These are phyloP conservation scores for Prietella phreatophila DNA, from an alignment of 2,113 vertebrate genomes.

Conservation along the genomic window DNA sequence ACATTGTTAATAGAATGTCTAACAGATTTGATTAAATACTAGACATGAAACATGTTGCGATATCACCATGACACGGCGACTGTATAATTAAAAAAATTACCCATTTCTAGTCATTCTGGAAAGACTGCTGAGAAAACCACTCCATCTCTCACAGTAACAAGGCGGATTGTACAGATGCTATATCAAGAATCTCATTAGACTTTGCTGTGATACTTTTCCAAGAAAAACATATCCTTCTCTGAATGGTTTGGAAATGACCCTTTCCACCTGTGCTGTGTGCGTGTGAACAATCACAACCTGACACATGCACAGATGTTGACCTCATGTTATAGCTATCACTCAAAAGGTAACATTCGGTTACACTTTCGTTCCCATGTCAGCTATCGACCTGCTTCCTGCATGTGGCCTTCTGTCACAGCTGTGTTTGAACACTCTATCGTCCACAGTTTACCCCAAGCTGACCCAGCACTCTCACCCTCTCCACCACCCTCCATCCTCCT, in stretches of 20 bases:
- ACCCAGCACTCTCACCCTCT: slow-evolving; percentile 13
- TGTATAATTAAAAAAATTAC: background rate
- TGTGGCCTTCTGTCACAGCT: slow-evolving; percentile 49
- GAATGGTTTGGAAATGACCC: background rate
- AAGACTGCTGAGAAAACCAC: background rate
- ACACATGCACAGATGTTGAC: slow-evolving; percentile 20
- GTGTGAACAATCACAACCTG: slow-evolving; percentile 4
- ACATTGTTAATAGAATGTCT: background rate
- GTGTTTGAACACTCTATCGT: slow-evolving; percentile 48
- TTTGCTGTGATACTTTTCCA: background rate
- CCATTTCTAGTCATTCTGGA: background rate
- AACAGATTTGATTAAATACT: background rate
- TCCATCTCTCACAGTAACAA: background rate
- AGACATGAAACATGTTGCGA: background rate
- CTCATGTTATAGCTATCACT: background rate
- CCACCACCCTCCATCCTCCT: slow-evolving; percentile 31
- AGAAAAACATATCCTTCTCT: background rate
- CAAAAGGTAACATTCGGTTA: slow-evolving; percentile 27
- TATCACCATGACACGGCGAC: background rate
- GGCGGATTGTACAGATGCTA: background rate
- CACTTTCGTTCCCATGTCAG: background rate
- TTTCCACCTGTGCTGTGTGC: background rate
- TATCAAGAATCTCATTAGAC: background rate
- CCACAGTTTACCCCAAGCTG: slow-evolving; percentile 48
- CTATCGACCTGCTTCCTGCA: slow-evolving; percentile 20